Evolutionary conservation across 2,797 vertebrate species (phyloP).

Genomic region (Sarcoramphus papa): DNA sequence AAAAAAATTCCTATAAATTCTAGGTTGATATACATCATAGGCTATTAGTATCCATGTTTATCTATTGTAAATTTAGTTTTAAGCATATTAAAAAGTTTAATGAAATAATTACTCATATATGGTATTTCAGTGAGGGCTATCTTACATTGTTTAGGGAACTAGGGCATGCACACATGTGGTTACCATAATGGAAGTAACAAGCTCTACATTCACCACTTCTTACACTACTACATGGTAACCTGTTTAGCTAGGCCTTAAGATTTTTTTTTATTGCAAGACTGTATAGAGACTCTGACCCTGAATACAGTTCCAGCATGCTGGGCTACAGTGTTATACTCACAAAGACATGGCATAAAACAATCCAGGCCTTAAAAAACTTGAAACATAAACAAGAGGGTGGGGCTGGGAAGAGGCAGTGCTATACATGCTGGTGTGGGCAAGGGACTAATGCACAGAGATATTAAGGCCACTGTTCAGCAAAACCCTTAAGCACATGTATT

Average conservation of each 20-base stretch:
- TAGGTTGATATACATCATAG: not conserved
- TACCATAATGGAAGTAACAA: not conserved
- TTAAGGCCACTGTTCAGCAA: conserved; percentile 11
- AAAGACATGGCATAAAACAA: not conserved
- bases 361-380: not conserved
- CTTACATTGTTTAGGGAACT: not conserved
- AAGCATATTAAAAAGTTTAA: not conserved
- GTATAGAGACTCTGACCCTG: not conserved
- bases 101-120: not conserved
- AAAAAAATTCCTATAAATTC: not conserved
- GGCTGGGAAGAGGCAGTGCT: not conserved
- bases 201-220: not conserved
- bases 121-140: not conserved
- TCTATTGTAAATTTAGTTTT: not conserved
- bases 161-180: no score
- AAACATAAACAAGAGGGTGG: not conserved
- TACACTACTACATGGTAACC: not conserved
- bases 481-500: not conserved
- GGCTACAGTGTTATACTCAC: not conserved
- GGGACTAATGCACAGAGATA: not conserved
- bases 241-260: not conserved
- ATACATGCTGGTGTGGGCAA: not conserved
- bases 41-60: not conserved
- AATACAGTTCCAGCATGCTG: not conserved
- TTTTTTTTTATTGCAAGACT: not conserved